Conservation (phyloP, 2,888 invertebrate genomes). For the Drosophila fulvimacula region DNA sequence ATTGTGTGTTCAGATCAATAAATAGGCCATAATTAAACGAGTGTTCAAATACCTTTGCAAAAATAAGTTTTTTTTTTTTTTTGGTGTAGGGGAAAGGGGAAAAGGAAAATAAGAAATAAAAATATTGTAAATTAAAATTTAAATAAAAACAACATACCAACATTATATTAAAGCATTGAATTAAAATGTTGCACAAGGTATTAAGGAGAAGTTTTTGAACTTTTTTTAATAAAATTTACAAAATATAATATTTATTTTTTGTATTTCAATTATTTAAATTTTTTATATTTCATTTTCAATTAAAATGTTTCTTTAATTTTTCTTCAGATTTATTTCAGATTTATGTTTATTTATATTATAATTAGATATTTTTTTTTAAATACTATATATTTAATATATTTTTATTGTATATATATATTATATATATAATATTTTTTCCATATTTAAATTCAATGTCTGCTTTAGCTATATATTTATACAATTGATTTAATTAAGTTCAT, state of each 20-base stretch:
- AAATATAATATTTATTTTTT: not conserved
- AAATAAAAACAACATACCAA: conserved; percentile 65
- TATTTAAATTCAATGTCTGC: no score
- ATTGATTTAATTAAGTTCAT: not conserved
- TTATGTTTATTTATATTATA: no score
- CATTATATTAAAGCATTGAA: conserved; percentile 18
- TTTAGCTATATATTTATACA: not conserved
- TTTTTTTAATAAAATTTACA: no score
- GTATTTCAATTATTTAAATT: no score
- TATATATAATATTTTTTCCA: no score
- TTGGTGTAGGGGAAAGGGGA: conserved; percentile 23
- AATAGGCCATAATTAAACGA: conserved; percentile 34
- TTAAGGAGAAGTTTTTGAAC: not conserved
- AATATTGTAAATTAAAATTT: conserved; percentile 68
- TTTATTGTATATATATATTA: not conserved
- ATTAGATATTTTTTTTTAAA: no score
- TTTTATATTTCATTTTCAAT: no score
- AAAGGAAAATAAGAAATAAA: conserved; percentile 67
- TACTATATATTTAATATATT: not conserved
- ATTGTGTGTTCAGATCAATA: conserved; percentile 30
- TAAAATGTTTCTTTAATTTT: no score
- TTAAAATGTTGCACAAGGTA: conserved; percentile 5
- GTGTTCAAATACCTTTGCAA: conserved; percentile 67
- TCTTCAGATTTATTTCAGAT: no score
- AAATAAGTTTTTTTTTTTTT: conserved; percentile 34